These are phyloP conservation scores for Aselliscus stoliczkanus DNA, from an alignment of 2,797 vertebrate genomes.

Conservation along the genomic window DNA sequence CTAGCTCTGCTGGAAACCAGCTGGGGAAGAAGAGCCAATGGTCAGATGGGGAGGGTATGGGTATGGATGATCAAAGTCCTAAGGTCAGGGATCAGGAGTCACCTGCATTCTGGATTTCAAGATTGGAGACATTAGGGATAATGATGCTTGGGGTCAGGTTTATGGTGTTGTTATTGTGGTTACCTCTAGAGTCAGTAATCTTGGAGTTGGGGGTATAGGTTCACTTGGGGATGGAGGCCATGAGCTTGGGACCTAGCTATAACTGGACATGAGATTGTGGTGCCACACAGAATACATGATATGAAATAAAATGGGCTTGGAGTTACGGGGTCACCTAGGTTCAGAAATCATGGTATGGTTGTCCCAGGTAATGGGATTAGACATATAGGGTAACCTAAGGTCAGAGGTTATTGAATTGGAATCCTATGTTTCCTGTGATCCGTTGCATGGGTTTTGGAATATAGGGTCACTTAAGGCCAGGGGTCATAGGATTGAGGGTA, in stretches of 20 bases:
- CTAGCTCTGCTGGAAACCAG: conserved; percentile 90
- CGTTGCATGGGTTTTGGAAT: neutral
- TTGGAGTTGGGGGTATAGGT: neutral
- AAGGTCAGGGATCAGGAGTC: neutral
- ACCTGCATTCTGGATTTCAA: neutral
- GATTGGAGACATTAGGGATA: neutral
- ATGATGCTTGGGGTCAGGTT: neutral
- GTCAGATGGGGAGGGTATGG: neutral
- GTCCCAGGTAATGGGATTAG: neutral
- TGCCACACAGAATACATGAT: neutral
- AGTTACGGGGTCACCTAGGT: neutral
- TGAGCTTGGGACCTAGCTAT: neutral
- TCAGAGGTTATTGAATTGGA: neutral
- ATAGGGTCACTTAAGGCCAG: neutral
- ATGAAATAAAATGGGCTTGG: neutral
- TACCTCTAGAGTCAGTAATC: neutral
- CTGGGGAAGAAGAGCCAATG: conserved; percentile 74
- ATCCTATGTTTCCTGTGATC: neutral
- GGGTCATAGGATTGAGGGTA: neutral
- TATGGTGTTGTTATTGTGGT: neutral
- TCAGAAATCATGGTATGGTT: neutral
- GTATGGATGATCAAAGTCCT: neutral
- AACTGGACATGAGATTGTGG: neutral
- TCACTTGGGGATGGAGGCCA: neutral
- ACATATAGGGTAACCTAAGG: neutral